Conservation (phyloP, 2,797 vertebrate genomes). For the Macropodus opercularis region DNA sequence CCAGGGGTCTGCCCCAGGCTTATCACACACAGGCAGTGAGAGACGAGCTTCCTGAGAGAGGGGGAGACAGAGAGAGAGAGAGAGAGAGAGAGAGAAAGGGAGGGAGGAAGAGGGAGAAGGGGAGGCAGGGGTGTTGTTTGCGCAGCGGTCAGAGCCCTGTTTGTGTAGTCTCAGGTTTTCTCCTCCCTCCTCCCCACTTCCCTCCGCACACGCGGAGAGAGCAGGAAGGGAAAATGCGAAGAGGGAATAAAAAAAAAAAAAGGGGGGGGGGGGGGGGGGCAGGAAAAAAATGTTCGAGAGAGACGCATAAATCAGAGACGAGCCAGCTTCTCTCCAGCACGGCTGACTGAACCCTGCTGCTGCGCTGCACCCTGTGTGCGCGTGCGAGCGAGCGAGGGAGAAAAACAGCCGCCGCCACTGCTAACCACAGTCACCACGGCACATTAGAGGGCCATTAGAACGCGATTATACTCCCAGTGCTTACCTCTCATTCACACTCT, state of each 20-base stretch:
- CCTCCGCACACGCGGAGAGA: constrained; percentile 68
- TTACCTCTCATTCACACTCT: constrained; percentile 80
- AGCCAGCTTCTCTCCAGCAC: constrained; percentile 79
- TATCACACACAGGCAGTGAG: constrained; percentile 83
- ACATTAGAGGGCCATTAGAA: constrained; percentile 84
- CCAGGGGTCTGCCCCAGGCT: constrained; percentile 82
- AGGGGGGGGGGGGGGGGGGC: constrained; percentile 18
- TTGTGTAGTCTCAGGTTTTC: constrained; percentile 81
- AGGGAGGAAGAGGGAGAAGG: constrained; percentile 54
- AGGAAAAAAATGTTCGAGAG: constrained; percentile 75
- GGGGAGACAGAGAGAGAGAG: constrained; percentile 26
- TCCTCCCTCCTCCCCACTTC: constrained; percentile 63
- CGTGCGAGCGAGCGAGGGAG: constrained; percentile 31
- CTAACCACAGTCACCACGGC: constrained; percentile 82
- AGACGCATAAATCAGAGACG: constrained; percentile 81
- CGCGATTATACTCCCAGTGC: constrained; percentile 81
- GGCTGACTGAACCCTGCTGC: constrained; percentile 79
- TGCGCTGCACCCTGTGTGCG: constrained; percentile 57
- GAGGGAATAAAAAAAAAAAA: constrained; percentile 36
- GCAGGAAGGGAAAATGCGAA: constrained; percentile 66
- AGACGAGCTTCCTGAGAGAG: constrained; percentile 82
- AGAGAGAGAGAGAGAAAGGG: constrained; percentile 25
- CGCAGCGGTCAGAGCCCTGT: constrained; percentile 80
- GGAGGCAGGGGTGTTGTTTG: constrained; percentile 71
- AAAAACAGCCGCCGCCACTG: constrained; percentile 77